These are phyloP conservation scores for Nomada fabriciana DNA, from an alignment of 2,888 invertebrate species.

Conservation along the genomic window DNA sequence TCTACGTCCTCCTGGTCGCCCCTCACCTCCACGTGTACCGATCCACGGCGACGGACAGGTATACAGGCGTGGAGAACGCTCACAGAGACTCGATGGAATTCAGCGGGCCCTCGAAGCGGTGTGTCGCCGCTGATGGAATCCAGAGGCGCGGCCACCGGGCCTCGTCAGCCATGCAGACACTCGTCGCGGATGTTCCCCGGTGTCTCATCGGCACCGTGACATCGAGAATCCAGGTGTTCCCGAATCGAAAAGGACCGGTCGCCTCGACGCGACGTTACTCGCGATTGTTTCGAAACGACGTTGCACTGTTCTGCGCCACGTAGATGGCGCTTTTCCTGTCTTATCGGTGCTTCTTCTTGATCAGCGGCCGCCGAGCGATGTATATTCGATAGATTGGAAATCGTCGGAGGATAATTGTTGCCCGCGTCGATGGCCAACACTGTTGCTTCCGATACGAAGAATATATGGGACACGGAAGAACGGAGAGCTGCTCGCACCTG, in stretches of 20 bases:
- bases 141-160: conserved; percentile 77
- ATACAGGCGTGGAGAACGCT: conserved; percentile 41
- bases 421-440: not conserved
- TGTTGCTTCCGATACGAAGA: not conserved
- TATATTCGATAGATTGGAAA: too few species aligned
- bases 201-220: conserved; percentile 49
- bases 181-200: conserved; percentile 41
- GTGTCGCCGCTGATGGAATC: conserved; percentile 77
- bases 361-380: not conserved
- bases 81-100: conserved; percentile 47
- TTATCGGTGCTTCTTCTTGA: not conserved
- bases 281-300: not conserved
- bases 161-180: conserved; percentile 57
- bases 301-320: conserved; percentile 8
- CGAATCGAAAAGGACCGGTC: too few species aligned
- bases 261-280: not conserved
- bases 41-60: conserved; percentile 35
- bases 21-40: conserved; percentile 65
- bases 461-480: conserved; percentile 11
- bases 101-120: conserved; percentile 36
- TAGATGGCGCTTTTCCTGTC: conserved; percentile 50
- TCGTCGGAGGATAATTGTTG: too few species aligned
- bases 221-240: not conserved
- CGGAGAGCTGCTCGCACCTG: conserved; percentile 44
- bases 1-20: conserved; percentile 52